phyloP scores from a whole-genome alignment of 2,888 invertebrate genomes.

The Actias luna region DNA sequence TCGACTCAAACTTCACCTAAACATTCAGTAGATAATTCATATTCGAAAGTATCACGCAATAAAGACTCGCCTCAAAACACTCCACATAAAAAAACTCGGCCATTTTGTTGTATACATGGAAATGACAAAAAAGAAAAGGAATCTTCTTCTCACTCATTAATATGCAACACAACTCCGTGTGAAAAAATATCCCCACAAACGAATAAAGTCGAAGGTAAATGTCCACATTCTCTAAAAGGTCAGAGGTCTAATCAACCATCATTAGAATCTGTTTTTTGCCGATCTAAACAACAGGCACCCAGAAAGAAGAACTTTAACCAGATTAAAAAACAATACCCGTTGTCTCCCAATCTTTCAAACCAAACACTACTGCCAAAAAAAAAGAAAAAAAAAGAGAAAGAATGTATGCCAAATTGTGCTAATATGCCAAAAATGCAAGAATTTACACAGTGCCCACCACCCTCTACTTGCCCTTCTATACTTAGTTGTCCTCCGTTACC shows the following conservation, averaged over 20 bases:
- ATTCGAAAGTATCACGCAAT: not conserved
- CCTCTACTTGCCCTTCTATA: slow-evolving; percentile 9
- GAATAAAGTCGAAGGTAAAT: slow-evolving; percentile 8
- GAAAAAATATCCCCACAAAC: slow-evolving; percentile 21
- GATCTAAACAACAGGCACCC: not conserved
- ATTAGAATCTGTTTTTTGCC: not conserved
- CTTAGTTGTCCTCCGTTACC: slow-evolving; percentile 15
- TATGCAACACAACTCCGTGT: slow-evolving; percentile 16
- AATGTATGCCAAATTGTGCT: slow-evolving; percentile 33
- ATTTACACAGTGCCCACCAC: slow-evolving; percentile 11
- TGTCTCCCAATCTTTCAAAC: slow-evolving; percentile 2
- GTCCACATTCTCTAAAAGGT: slow-evolving; percentile 20
- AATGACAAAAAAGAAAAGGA: slow-evolving; percentile 9
- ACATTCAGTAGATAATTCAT: not conserved
- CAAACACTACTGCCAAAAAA: slow-evolving; percentile 19
- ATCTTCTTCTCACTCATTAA: slow-evolving; percentile 14
- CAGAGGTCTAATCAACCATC: slow-evolving; percentile 14
- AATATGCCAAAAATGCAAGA: slow-evolving; percentile 21
- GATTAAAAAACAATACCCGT: slow-evolving; percentile 4
- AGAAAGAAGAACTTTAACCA: not conserved
- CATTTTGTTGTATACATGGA: not conserved
- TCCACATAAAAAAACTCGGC: not conserved
- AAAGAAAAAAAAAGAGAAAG: slow-evolving; percentile 11
- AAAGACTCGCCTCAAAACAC: not conserved
- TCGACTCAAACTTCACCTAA: slow-evolving; percentile 14